phyloP scores from a whole-genome alignment of 1,140 invertebrate genomes.

The Drosophila pseudoobscura region DNA sequence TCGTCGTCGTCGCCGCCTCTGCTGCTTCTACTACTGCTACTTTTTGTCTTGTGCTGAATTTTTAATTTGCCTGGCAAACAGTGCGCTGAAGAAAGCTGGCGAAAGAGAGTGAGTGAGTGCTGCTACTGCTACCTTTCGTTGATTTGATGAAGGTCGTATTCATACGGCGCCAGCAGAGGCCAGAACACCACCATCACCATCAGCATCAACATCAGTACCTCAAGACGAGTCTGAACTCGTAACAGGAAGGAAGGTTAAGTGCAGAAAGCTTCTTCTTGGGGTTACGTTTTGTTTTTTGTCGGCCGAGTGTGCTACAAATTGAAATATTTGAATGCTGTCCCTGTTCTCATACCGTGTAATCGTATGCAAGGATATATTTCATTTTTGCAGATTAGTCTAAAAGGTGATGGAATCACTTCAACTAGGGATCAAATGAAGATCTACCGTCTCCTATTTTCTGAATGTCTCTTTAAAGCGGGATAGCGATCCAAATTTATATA shows the following conservation, averaged over 20 bases:
- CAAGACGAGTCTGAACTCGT: constrained; percentile 33
- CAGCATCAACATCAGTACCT: constrained; percentile 17
- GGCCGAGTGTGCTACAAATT: constrained; percentile 73
- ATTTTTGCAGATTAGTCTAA: too few species aligned
- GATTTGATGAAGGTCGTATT: constrained; percentile 60
- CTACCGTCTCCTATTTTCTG: too few species aligned
- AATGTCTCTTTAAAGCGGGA: too few species aligned
- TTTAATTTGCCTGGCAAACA: constrained; percentile 78
- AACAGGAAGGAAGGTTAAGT: constrained; percentile 68
- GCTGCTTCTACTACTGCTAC: too few species aligned
- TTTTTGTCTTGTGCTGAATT: constrained; percentile 70
- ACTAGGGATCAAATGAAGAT: too few species aligned
- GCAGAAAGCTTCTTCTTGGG: constrained; percentile 45
- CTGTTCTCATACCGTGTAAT: too few species aligned
- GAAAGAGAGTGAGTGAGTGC: constrained; percentile 3
- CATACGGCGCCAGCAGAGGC: constrained; percentile 29
- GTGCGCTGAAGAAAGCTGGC: constrained; percentile 25
- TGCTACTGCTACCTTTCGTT: constrained; percentile 40
- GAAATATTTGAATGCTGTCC: constrained; percentile 51
- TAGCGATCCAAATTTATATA: too few species aligned
- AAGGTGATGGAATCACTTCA: too few species aligned
- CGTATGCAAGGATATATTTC: too few species aligned
- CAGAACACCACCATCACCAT: constrained; percentile 29
- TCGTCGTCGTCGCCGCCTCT: constrained; percentile 35
- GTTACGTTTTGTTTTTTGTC: constrained; percentile 25